Base-by-base conservation (phyloP, 2,888 invertebrate genomes). In the Craniophora ligustri region DNA sequence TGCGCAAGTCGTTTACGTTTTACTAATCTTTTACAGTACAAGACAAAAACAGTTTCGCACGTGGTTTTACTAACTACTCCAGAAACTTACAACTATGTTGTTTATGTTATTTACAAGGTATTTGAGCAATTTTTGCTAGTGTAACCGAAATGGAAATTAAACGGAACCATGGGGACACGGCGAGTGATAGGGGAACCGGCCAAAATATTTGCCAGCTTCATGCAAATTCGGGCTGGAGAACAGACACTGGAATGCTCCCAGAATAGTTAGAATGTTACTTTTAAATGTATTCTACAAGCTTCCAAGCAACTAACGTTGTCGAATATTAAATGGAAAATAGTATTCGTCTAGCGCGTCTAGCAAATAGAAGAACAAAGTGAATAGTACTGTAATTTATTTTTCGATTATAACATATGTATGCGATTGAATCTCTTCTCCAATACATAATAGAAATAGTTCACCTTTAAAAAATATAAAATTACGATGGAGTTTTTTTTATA, bases 141-240 rank as follows among this genome's bases (percentile, higher is more conserved):
- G 46, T 35, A 36, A 32, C 23, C 48, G 50, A 45, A 51, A 50
- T 53, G 53, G 38, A 54, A 69, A 67, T 59, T 70, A 70, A 63
- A 64, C 64, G 50, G 42, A 16, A 49, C 48, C 38, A 54, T 58
- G 50, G 44, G 60, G 51, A 51, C 53, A 47, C 42, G 18, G 35
- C 14, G 48, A 50, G 48, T 62, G 45, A 44, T 35, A 34, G 23
- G 16, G 35, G 30, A 40, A 45, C 46, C 36, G 28, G 19, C 28
- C n/a, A 36, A 54, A 60, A 56, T 60, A 64, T 67, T 69, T 56
- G 63, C 45, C 50, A 50, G 36, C 47, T 30, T 70, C 59, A 32
- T 41, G 38, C 32, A 36, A 45, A 10, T 61, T 55, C 49, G 42
- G 32, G 28, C 11, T 63, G 32, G 16, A 26, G n/a, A 1, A n/a